Percentiles rank a stretch among this genome's conserved stretches.
phyloP scores from a whole-genome alignment of 2,888 invertebrate genomes.

The Chymomyza procnemis region DNA sequence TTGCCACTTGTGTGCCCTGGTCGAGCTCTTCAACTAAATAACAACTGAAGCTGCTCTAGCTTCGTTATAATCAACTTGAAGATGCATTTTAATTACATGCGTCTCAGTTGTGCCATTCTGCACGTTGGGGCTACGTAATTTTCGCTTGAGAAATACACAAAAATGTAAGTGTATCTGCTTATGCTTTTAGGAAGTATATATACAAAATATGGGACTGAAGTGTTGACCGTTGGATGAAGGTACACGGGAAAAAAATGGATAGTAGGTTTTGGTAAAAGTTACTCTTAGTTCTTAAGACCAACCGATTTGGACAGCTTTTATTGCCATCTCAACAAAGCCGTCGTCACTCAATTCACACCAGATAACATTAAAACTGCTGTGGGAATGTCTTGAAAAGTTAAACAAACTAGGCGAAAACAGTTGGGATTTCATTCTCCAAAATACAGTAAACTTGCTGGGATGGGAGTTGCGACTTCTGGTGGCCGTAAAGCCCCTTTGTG shows the following conservation, averaged over 20 bases:
- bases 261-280: too few species aligned
- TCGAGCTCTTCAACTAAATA: conserved; percentile 31
- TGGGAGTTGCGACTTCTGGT: too few species aligned
- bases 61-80: conserved; percentile 53
- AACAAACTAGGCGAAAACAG: too few species aligned
- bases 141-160: conserved; percentile 41
- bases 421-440: too few species aligned
- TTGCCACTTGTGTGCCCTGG: not conserved
- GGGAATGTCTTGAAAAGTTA: too few species aligned
- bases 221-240: not conserved
- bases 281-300: too few species aligned
- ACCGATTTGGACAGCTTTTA: too few species aligned
- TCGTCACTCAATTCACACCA: too few species aligned
- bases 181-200: not conserved
- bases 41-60: conserved; percentile 25
- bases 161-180: conserved; percentile 30
- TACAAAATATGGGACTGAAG: not conserved
- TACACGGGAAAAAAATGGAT: not conserved
- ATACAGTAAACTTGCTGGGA: too few species aligned
- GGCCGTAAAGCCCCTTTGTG: too few species aligned
- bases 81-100: conserved; percentile 66
- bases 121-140: conserved; percentile 38
- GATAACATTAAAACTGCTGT: too few species aligned
- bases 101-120: conserved; percentile 40
- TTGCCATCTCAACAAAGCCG: too few species aligned